phyloP scores from a whole-genome alignment of 2,888 invertebrate genomes.

The Latrodectus hesperus region DNA sequence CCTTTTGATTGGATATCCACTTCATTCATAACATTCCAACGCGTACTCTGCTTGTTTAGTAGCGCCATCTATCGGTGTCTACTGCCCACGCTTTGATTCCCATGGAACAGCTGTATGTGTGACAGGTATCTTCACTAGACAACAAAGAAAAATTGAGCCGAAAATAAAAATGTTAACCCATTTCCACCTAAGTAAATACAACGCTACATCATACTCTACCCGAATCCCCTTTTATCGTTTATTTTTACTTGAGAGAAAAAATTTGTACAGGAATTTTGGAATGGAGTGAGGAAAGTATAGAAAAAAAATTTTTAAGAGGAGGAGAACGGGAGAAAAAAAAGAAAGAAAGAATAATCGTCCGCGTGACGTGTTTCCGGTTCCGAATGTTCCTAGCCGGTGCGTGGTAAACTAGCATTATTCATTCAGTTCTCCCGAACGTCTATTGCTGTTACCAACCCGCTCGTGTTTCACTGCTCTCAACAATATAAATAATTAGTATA shows the following conservation, averaged over 20 bases:
- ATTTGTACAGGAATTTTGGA: constrained; percentile 22
- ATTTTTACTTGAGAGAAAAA: neutral
- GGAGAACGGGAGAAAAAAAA: constrained; percentile 12
- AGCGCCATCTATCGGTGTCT: constrained; percentile 60
- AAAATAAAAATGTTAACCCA: neutral
- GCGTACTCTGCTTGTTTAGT: constrained; percentile 43
- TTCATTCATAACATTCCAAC: constrained; percentile 68
- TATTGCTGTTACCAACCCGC: neutral
- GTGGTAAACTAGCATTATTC: constrained; percentile 50
- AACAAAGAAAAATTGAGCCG: constrained; percentile 31
- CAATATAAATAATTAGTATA: neutral
- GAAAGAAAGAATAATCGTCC: constrained; percentile 28
- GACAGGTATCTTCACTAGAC: constrained; percentile 51
- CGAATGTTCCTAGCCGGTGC: constrained; percentile 55
- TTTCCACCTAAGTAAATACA: constrained; percentile 5
- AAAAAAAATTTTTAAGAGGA: neutral
- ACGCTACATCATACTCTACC: neutral
- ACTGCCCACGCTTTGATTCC: constrained; percentile 40
- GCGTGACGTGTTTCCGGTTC: constrained; percentile 65
- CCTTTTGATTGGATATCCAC: constrained; percentile 47
- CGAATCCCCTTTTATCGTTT: neutral
- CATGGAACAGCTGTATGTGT: constrained; percentile 49
- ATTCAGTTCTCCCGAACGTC: constrained; percentile 42
- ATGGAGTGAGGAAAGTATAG: constrained; percentile 2
- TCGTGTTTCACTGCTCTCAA: neutral